A percentile compares a stretch with the other conserved stretches of the same genome.
Evolutionary conservation across 2,888 invertebrate species (phyloP).

Genomic region (Drosophila kokeensis): DNA sequence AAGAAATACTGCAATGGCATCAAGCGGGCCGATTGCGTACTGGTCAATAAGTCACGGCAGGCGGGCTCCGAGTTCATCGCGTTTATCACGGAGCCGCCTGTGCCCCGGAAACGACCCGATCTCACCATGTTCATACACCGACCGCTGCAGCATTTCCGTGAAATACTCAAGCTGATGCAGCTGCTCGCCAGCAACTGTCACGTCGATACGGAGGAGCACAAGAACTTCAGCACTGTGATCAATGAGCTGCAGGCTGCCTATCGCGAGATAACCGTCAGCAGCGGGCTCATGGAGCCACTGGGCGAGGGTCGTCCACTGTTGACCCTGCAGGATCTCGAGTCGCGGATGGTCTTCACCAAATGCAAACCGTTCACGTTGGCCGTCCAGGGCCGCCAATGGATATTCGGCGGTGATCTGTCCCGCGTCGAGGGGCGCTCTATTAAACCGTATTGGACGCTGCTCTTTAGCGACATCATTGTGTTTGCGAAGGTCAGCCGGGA

Average conservation of each 20-base stretch:
- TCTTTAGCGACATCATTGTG: constrained; percentile 93
- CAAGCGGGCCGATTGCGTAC: constrained; percentile 93
- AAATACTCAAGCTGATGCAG: constrained; percentile 87
- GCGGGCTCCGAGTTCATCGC: constrained; percentile 92
- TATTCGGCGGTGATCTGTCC: constrained; percentile 94
- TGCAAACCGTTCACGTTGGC: constrained; percentile 95
- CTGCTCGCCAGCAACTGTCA: constrained; percentile 85
- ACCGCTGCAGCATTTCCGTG: constrained; percentile 92
- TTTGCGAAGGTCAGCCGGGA: constrained; percentile 95
- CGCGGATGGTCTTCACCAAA: constrained; percentile 94
- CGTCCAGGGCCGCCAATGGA: constrained; percentile 94
- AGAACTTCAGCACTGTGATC: constrained; percentile 84
- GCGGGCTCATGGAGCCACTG: constrained; percentile 93
- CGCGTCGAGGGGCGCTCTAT: constrained; percentile 93
- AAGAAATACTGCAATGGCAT: constrained; percentile 93
- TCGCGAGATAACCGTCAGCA: constrained; percentile 93
- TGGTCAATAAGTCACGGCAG: constrained; percentile 91
- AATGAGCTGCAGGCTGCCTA: constrained; percentile 88
- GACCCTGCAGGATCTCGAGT: constrained; percentile 93
- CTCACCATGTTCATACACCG: constrained; percentile 93
- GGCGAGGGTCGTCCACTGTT: constrained; percentile 93
- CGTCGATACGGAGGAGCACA: constrained; percentile 85
- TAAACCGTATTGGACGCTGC: constrained; percentile 93
- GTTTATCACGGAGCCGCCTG: constrained; percentile 92
- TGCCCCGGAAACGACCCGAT: constrained; percentile 93